Evolutionary conservation across 2,797 vertebrate species (phyloP), one percentile per base, ranked within the genome.

Genomic region (Lophotriccus pileatus): DNA sequence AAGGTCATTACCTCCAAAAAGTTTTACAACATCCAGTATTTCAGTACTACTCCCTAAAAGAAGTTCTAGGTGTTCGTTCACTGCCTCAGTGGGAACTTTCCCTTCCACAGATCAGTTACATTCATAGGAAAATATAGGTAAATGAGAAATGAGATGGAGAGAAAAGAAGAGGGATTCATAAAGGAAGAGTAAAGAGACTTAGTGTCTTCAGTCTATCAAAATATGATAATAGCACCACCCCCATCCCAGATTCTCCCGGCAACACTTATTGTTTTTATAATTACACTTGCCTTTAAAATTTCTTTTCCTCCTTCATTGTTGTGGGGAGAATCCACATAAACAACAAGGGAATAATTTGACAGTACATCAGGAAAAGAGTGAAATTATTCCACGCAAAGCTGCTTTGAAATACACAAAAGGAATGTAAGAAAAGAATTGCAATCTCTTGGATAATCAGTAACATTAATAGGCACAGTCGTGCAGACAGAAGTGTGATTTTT

Each of bases 211-310:
- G 24, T 73, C 80, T 75, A 5, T 55, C 39, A 55, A 30, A 3
- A 73, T 34, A 78, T 0, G 0, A 47, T 43, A 79, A 46, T 5
- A 72, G 32, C 14, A 50, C 27, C 79, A 28, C 7, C 36, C 22
- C 25, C 28, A 52, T 66, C 41, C 10, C 28, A 56, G 24, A 83
- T 67, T 79, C 62, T 28, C 32, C 56, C 59, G 21, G 21, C 24
- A 91, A 80, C 6, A 3, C 28, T 67, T 92, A 62, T 5, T 55
- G 14, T 0, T 87, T 87, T 93, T 47, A 53, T 77, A 93, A 91
- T 78, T 89, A 91, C n/a, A 70, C 41, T 92, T 87, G n/a, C 24
- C 19, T 89, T 93, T 70, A 73, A 79, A 84, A 73, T 67, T 56
- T 14, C 36, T 94, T 81, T 82, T 82, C 60, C 20, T 80, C n/a